Base-by-base conservation (phyloP, 53 echinoderm and acorn worm genomes). In the Patiria pectinifera region DNA sequence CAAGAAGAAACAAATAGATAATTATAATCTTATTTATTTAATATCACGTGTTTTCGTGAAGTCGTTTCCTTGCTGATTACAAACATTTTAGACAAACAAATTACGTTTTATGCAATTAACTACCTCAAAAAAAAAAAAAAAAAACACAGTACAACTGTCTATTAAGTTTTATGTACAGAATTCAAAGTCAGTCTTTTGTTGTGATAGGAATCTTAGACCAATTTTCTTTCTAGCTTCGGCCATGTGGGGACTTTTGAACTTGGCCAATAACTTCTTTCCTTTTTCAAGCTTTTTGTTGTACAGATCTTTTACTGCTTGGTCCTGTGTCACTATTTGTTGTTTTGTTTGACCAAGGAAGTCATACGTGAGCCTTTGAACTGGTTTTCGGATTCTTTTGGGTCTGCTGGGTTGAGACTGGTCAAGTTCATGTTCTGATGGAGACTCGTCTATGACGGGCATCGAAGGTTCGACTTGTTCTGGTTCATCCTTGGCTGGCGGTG, bases 191-290 rank as follows among this genome's bases (percentile, higher is more conserved):
- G 4, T 76, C 11, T 76, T 21, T 76, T 76, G n/a, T 76, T 76
- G 76, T 22, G 21, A 76, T 35, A 76, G 22, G 13, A 84, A 84
- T 84, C 85, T 66, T 35, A 66, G 23, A 19, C 66, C 63, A 84
- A 43, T 84, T 84, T 69, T 84, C 63, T 84, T 84, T 69, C 85
- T 84, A 84, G 69, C 26, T 66, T 84, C 6, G 19, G 85, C 85
- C 85, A 84, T 84, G 14, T 43, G 80, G 46, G 80, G 80, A 48
- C 80, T 80, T 45, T 80, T 80, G 80, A 48, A 45, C 19, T 22
- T 84, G 45, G 63, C 85, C 85, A 25, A 69, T 69, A 85, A 66
- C 69, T 21, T 63, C 44, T 45, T 85, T 14, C 85, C 69, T 44
- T 58, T 26, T 83, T 23, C 61, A 23, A 83, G 83, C 25, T 47